These are phyloP conservation scores for Biston betularia DNA, from an alignment of 2,888 invertebrate species.

Conservation along the genomic window DNA sequence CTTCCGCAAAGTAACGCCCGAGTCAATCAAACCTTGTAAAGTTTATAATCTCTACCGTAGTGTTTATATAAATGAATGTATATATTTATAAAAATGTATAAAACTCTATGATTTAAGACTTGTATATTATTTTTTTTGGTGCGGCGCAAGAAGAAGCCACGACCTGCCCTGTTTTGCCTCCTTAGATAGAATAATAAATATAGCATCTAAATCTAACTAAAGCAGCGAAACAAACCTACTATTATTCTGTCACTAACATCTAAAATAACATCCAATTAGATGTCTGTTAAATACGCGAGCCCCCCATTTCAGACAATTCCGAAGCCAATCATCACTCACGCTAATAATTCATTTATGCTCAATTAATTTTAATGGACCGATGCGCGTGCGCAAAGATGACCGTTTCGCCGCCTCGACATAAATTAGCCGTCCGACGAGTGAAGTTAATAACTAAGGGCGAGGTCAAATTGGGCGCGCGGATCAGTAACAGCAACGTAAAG, in stretches of 20 bases:
- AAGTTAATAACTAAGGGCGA: slow-evolving; percentile 18
- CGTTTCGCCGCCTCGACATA: slow-evolving; percentile 25
- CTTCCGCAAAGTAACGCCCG: too few relatives aligned
- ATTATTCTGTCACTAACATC: slow-evolving; percentile 1
- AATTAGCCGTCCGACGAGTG: slow-evolving; percentile 15
- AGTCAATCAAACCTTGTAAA: too few relatives aligned
- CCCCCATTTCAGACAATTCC: slow-evolving; percentile 11
- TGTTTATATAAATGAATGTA: too few relatives aligned
- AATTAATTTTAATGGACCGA: slow-evolving; percentile 22
- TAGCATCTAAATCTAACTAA: neutral
- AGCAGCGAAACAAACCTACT: neutral
- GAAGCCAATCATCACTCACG: slow-evolving; percentile 16
- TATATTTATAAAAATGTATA: too few relatives aligned
- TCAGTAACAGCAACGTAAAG: neutral
- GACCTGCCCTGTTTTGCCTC: too few relatives aligned
- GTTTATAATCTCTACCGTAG: too few relatives aligned
- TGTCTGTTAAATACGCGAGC: neutral
- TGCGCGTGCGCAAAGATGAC: slow-evolving; percentile 21
- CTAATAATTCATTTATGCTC: slow-evolving; percentile 21
- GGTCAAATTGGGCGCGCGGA: neutral
- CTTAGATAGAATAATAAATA: neutral
- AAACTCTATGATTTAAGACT: too few relatives aligned
- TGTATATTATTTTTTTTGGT: too few relatives aligned
- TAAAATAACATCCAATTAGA: slow-evolving; percentile 17
- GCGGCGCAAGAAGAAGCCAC: too few relatives aligned